A percentile compares a stretch with the other conserved stretches of the same genome.
phyloP scores from a whole-genome alignment of 2,113 vertebrate genomes.

The Psittacula cyanocephala region DNA sequence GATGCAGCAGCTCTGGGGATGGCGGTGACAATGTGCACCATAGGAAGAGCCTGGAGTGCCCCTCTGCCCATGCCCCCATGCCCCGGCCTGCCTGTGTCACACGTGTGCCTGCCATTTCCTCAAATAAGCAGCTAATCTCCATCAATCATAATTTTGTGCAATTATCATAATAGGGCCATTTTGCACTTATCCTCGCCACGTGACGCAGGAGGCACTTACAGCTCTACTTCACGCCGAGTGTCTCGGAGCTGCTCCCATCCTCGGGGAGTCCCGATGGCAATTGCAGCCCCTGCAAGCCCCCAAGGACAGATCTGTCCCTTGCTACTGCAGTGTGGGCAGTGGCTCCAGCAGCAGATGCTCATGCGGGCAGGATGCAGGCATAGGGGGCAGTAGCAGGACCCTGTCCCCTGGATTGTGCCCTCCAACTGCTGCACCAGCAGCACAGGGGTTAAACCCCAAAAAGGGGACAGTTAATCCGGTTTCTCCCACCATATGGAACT shows the following conservation, averaged over 20 bases:
- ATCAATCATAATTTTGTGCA: conserved; percentile 56
- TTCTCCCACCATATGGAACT: not conserved
- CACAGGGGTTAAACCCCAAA: not conserved
- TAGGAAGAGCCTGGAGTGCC: rapidly evolving
- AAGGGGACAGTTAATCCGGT: rapidly evolving
- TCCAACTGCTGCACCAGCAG: rapidly evolving
- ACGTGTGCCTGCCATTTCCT: conserved; percentile 19
- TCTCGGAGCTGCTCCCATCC: not conserved
- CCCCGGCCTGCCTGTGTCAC: not conserved
- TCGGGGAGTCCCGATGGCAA: not conserved
- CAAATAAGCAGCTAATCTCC: conserved; percentile 54
- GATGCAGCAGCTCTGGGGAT: not conserved
- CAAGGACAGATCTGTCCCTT: not conserved
- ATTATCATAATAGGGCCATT: conserved; percentile 64
- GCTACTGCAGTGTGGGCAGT: rapidly evolving
- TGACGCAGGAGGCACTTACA: conserved; percentile 38
- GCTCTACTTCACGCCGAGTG: conserved; percentile 27
- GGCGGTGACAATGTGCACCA: rapidly evolving
- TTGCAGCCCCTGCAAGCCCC: not conserved
- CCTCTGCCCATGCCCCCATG: rapidly evolving
- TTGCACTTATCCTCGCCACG: conserved; percentile 51
- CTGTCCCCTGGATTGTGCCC: not conserved
- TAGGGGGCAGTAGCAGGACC: rapidly evolving
- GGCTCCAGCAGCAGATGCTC: not conserved
- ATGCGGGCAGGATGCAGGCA: rapidly evolving